These are phyloP conservation scores for Polyommatus iphigenia DNA, from an alignment of 2,888 invertebrate genomes.

Conservation along the genomic window DNA sequence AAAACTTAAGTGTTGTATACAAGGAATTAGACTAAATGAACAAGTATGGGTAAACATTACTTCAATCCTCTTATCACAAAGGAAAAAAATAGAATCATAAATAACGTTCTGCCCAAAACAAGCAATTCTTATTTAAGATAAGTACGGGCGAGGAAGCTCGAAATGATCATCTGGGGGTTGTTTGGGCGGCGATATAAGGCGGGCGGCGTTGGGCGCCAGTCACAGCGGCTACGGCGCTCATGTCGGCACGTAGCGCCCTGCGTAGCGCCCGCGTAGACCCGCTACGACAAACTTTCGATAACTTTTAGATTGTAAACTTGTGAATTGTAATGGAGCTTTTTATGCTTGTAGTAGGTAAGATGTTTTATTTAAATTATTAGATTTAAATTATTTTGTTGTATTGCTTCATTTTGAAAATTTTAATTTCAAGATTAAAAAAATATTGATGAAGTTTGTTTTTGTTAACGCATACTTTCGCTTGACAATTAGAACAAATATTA, in stretches of 20 bases:
- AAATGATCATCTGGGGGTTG: slow-evolving; percentile 39
- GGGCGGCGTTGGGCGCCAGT: slow-evolving; percentile 52
- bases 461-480: too few relatives aligned
- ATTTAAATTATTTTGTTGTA: neutral
- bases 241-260: slow-evolving; percentile 50
- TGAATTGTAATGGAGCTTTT: slow-evolving; percentile 28
- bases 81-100: slow-evolving; percentile 10
- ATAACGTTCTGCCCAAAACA: slow-evolving; percentile 20
- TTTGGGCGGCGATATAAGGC: slow-evolving; percentile 59
- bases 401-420: neutral
- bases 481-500: too few relatives aligned
- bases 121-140: slow-evolving; percentile 25
- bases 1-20: neutral
- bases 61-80: slow-evolving; percentile 11
- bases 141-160: slow-evolving; percentile 29
- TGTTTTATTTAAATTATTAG: neutral
- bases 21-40: neutral
- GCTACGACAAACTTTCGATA: slow-evolving; percentile 54
- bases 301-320: slow-evolving; percentile 36
- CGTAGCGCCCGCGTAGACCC: slow-evolving; percentile 32
- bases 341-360: slow-evolving; percentile 34
- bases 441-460: too few relatives aligned
- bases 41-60: neutral
- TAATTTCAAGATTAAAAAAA: too few relatives aligned
- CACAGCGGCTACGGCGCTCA: slow-evolving; percentile 64